phyloP scores from a whole-genome alignment of 2,888 invertebrate species.

The Tetragnatha montana region DNA sequence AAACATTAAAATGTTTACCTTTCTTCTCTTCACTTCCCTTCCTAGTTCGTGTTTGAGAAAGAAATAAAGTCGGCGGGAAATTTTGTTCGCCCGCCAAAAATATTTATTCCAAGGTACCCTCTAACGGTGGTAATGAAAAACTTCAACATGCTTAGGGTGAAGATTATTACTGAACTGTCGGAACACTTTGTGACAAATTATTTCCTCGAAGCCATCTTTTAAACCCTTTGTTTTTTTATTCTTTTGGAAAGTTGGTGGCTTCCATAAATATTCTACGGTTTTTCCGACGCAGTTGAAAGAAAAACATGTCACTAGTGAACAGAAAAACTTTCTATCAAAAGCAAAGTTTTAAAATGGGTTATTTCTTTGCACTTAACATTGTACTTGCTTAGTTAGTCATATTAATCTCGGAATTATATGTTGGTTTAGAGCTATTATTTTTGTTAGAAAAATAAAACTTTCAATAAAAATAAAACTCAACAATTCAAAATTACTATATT shows the following conservation, averaged over 20 bases:
- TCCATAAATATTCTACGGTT: not conserved
- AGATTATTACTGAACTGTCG: constrained; percentile 2
- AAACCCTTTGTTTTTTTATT: constrained; percentile 10
- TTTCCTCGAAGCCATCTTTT: constrained; percentile 12
- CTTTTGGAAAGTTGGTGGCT: not conserved
- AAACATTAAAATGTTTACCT: not conserved
- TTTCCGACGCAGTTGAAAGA: not conserved
- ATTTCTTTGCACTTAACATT: too few relatives aligned
- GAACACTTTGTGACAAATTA: constrained; percentile 30
- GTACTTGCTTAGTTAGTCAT: too few relatives aligned
- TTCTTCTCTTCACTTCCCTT: not conserved
- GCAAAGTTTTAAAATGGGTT: too few relatives aligned
- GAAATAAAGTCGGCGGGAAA: constrained; percentile 38
- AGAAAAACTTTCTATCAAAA: not conserved
- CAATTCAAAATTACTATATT: too few relatives aligned
- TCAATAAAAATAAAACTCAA: too few relatives aligned
- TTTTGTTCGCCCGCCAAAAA: constrained; percentile 4
- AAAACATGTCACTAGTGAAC: not conserved
- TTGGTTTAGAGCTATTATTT: too few relatives aligned
- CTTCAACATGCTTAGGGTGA: not conserved
- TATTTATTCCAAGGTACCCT: constrained; percentile 9
- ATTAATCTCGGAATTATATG: too few relatives aligned
- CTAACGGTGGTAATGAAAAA: constrained; percentile 14
- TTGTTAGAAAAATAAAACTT: too few relatives aligned
- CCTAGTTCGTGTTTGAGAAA: constrained; percentile 7